Evolutionary conservation across 2,888 invertebrate genomes (phyloP).

Genomic region (Melitaea athalia): DNA sequence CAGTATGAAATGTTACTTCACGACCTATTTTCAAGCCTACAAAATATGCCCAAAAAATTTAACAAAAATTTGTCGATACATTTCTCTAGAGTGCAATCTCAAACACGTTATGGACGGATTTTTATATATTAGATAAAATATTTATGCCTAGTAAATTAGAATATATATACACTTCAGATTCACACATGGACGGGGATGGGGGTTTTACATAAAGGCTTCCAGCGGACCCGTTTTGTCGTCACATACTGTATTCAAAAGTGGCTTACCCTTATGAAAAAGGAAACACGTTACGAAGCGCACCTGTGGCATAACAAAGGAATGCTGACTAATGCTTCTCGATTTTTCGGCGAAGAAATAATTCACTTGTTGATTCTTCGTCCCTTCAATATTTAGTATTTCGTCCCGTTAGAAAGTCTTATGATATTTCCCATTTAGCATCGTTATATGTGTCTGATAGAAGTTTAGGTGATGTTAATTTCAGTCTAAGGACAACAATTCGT

Average conservation of each 20-base stretch:
- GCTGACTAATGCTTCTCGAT: conserved; percentile 70
- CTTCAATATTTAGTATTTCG: conserved; percentile 30
- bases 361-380: conserved; percentile 72
- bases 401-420: neutral
- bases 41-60: too few relatives aligned
- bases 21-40: too few relatives aligned
- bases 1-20: too few relatives aligned
- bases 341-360: conserved; percentile 74
- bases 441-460: too few relatives aligned
- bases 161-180: neutral
- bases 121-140: too few relatives aligned
- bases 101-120: too few relatives aligned
- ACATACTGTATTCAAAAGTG: conserved; percentile 18
- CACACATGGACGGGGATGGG: neutral
- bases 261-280: conserved; percentile 57
- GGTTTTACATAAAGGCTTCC: conserved; percentile 12
- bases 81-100: too few relatives aligned
- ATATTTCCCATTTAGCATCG: too few relatives aligned
- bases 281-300: conserved; percentile 59
- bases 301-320: conserved; percentile 71
- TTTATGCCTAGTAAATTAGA: too few relatives aligned
- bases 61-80: too few relatives aligned
- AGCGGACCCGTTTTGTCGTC: neutral
- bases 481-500: neutral
- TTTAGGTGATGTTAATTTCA: too few relatives aligned